phyloP scores from a whole-genome alignment of 2,888 invertebrate genomes.

The Aleiodes alternator region DNA sequence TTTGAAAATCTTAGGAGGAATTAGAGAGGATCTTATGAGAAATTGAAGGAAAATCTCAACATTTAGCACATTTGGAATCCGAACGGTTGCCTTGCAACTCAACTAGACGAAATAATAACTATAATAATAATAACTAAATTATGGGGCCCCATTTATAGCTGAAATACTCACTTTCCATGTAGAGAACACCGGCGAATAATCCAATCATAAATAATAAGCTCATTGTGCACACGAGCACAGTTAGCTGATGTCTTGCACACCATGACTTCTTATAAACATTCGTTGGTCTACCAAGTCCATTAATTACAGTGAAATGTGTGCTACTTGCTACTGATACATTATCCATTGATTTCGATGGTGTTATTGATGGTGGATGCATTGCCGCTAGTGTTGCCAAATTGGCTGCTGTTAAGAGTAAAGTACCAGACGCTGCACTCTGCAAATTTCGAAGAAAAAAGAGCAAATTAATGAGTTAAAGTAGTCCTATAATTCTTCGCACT shows the following conservation, averaged over 20 bases:
- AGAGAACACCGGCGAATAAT: constrained; percentile 87
- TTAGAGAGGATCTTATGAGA: no score
- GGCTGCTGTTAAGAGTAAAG: constrained; percentile 86
- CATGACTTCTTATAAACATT: constrained; percentile 81
- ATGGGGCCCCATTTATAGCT: no score
- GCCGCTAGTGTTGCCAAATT: constrained; percentile 78
- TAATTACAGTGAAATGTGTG: constrained; percentile 91
- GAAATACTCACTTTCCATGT: constrained; percentile 86
- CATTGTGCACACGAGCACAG: constrained; percentile 89
- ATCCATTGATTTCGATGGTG: constrained; percentile 79
- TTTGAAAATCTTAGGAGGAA: no score
- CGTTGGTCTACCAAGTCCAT: constrained; percentile 82
- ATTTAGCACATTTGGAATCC: no score
- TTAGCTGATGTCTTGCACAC: constrained; percentile 88
- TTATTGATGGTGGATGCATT: constrained; percentile 75
- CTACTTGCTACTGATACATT: constrained; percentile 88
- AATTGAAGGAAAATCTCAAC: no score
- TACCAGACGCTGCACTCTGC: constrained; percentile 89
- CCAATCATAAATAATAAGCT: constrained; percentile 88
- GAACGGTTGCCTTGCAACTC: no score
- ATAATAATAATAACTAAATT: constrained; percentile 41
- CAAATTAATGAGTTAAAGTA: not conserved
- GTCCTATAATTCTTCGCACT: no score
- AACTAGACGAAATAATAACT: constrained; percentile 40
- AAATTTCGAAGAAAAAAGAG: constrained; percentile 64